Evolutionary conservation across 2,888 invertebrate genomes (phyloP), one percentile per base, ranked within the genome.

Genomic region (Protophormia terraenovae): DNA sequence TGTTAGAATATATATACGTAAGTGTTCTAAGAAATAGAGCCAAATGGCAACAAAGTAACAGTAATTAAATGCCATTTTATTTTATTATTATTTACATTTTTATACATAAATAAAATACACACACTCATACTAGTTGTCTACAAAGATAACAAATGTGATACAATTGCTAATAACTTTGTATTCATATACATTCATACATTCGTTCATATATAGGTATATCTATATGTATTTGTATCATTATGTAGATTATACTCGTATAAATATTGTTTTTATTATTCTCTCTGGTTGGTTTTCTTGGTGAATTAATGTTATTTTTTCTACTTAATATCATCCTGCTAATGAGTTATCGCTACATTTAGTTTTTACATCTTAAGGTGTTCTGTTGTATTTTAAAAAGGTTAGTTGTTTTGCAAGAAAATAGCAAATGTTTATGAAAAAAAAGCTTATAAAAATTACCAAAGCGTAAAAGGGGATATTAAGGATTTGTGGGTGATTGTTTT

Each of bases 21-120:
- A 41, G n/a, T 53, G 14, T 24, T 53, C 12, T 32, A 14, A 32
- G 22, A 35, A 35, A n/a, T 35, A 12, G 24, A 38, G 14, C 62
- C 38, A 19, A 35, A 24, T 71, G 53, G 16, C 10, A 71, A 22
- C 12, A 35, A 27, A n/a, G n/a, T n/a, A n/a, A 38, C 22, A n/a
- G 69, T 53, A 55, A 55, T 38, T 71, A 71, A 71, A 55, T 71
- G 53, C 24, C 38, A 55, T 55, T 71, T 71, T 24, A 24, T 71
- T 24, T 24, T 27, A 38, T 19, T 29, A 32, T 67, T 24, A 45
- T 66, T 16, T 29, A 2, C 29, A 58, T 58, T 58, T 27, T 29
- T 29, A 3, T 58, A 24, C n/a, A 41, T 45, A 64, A 64, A 64
- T 45, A 64, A 41, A 16, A 45, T 8, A 41, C n/a, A 27, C n/a